These are phyloP conservation scores for Apodemus agrarius DNA, from an alignment of 2,797 vertebrate species.

Conservation along the genomic window DNA sequence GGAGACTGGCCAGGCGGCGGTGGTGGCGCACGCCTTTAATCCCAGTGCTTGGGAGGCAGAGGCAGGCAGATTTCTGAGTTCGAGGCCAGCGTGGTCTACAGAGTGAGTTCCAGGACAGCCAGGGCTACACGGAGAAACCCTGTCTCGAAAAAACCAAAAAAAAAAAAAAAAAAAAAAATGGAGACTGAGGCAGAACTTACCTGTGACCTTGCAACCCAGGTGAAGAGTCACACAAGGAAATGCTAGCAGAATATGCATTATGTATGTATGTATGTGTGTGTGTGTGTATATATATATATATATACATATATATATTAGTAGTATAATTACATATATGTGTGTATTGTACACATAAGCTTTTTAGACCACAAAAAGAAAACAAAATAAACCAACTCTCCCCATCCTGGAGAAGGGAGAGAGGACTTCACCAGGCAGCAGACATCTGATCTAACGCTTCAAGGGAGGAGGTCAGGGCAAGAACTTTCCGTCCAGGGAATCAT, in stretches of 20 bases:
- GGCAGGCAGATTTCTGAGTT: no score
- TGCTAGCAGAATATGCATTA: background rate
- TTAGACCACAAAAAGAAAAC: background rate
- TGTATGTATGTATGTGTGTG: background rate
- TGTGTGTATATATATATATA: no score
- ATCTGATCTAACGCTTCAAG: background rate
- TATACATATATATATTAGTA: background rate
- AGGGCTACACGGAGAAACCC: no score
- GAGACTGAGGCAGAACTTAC: background rate
- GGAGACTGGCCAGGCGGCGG: no score
- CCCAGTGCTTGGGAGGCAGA: no score
- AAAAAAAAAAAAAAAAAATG: no score
- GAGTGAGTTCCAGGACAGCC: no score
- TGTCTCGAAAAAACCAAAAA: no score
- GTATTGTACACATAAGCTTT: background rate
- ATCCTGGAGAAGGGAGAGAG: background rate
- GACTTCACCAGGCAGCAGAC: background rate
- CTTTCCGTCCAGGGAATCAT: background rate
- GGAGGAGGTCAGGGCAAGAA: background rate
- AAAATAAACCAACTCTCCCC: background rate
- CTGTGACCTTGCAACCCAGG: background rate
- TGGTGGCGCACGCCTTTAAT: no score
- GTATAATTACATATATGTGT: background rate
- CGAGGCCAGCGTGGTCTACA: no score
- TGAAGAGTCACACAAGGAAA: slow-evolving; percentile 26